Evolutionary conservation across 2,797 vertebrate genomes (phyloP), one percentile per base, ranked within the genome.

Genomic region (Champsocephalus gunnari): DNA sequence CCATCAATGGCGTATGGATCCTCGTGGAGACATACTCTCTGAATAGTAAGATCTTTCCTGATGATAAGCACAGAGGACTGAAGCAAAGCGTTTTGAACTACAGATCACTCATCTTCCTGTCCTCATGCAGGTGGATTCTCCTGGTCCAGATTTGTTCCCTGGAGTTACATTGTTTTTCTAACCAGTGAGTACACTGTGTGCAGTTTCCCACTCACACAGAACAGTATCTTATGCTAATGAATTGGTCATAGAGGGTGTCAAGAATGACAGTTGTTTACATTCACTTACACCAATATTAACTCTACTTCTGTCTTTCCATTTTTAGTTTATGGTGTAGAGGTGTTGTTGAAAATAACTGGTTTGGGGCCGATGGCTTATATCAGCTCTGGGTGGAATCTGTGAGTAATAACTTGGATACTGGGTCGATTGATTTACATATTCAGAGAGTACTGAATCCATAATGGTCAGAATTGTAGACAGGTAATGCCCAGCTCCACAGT

Each of bases 361-460:
- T 91, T 99, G 91, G 98, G 98, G 14, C 98, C 98, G 0, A 58
- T 97, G 32, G 95, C 96, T 69, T 99, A 99, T 91, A 96, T 99
- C 93, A 97, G 97, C 83, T 98, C 97, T 0, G 97, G 98, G 5
- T 99, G 98, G 98, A 98, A 99, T 87, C 94, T 99, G 98, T 99
- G 86, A 96, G 98, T 97, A 84, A 67, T 55, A 45, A 43, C 10
- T 38, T 64, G 55, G 34, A 62, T 32, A 1, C 53, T 66, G n/a
- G 24, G 19, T 32, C 43, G 17, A 53, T 32, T 57, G 17, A 55
- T 38, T 51, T 28, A 57, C n/a, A 17, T 17, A 16, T 28, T 60
- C 17, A 9, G 34, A 9, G 19, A 59, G 19, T 38, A 14, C n/a
- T 80, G 70, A 70, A 73, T 56, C 16, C 34, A 7, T 7, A 67